Evolutionary conservation across 2,797 vertebrate species (phyloP).

Genomic region (Peromyscus attwateri): DNA sequence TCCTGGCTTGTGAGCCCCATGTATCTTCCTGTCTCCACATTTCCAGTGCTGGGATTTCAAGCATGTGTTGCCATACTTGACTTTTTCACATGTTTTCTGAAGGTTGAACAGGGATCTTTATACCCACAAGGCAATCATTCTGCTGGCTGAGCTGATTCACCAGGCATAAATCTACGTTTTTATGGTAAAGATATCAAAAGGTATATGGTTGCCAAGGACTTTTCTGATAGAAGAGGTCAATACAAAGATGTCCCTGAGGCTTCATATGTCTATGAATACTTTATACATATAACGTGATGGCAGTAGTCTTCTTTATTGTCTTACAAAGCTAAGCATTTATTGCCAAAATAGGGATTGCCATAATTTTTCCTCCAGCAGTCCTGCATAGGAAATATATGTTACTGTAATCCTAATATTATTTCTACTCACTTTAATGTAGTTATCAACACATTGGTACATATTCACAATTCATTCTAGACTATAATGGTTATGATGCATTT

Average conservation of each 20-base stretch:
- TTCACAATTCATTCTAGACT: background rate
- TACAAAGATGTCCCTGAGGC: background rate
- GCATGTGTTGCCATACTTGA: no score
- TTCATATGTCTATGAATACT: background rate
- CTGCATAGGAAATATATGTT: conserved; percentile 2
- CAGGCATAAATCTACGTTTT: background rate
- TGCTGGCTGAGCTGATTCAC: background rate
- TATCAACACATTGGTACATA: background rate
- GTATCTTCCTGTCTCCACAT: background rate
- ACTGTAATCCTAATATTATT: background rate
- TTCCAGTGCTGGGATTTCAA: background rate
- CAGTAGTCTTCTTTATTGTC: background rate
- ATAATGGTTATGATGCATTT: background rate
- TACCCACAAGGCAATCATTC: background rate
- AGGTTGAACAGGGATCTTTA: background rate
- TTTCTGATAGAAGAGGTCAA: background rate
- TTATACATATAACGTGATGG: background rate
- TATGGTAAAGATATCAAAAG: background rate
- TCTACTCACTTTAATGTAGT: background rate
- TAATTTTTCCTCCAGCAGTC: background rate
- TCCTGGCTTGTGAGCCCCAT: background rate
- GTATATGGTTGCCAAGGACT: background rate
- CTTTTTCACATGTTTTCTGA: background rate
- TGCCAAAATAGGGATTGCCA: background rate
- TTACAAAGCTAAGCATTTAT: background rate